Evolutionary conservation across 2,888 invertebrate species (phyloP), one percentile per base, ranked within the genome.

Genomic region (Gari tellinella): DNA sequence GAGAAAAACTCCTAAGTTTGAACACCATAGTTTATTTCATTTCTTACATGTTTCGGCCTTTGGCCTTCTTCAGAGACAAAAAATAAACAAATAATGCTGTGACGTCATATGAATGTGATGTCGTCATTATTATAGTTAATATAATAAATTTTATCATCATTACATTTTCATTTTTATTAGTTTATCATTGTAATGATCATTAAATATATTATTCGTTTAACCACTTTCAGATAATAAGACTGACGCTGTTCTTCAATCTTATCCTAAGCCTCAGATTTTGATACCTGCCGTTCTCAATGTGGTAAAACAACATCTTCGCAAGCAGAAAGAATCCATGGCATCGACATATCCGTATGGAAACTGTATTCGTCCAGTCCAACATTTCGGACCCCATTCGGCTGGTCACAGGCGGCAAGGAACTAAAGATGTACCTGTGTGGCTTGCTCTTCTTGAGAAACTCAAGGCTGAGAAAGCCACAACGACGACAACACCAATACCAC

Each of bases 261-360:
- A 64, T 23, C 25, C 40, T 5, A 63, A 63, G 38, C 73, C 73
- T 10, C 73, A 63, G 17, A 51, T 68, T n/a, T 73, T 73, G 21
- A 60, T 63, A 12, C 68, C 73, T 1, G 53, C 58, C 2, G 52
- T 73, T 17, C 37, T 68, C 19, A 53, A 57, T 21, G 26, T 60
- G 5, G 7, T 73, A 14, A 73, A 60, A 26, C 45, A 58, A 37
- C 53, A 63, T 25, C 43, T 73, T 19, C 45, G 53, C n/a, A 58
- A 55, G 43, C 64, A 73, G 49, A 73, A 73, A 40, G 37, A 52
- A 8, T 55, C 57, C 1, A 48, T 53, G n/a, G 53, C 43, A 4
- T 43, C 38, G 12, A 25, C 43, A 37, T 60, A 49, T 45, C 63
- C 73, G 1, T 26, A 68, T 46, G 48, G 67, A 40, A 53, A 53